phyloP scores from a whole-genome alignment of 2,113 vertebrate species.

The Mastomys coucha region DNA sequence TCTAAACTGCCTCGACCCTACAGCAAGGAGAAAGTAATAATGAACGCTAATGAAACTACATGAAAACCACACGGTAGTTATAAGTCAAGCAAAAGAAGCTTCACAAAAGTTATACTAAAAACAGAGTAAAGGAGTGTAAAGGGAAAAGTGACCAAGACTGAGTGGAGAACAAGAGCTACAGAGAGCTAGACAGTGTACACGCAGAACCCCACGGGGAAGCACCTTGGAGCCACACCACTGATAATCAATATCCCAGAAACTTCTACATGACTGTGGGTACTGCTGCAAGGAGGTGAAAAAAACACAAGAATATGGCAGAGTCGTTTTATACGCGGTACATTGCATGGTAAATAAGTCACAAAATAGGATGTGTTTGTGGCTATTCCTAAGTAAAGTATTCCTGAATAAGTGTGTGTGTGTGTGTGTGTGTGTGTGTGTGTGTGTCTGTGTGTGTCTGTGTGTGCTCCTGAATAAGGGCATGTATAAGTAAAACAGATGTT shows the following conservation, averaged over 20 bases:
- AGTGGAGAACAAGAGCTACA: neutral
- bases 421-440: too few species aligned
- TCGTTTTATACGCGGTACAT: neutral
- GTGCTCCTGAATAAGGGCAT: neutral
- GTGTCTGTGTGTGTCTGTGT: neutral
- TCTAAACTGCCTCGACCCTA: fast-evolving
- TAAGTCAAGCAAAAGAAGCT: neutral
- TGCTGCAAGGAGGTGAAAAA: neutral
- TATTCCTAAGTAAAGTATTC: neutral
- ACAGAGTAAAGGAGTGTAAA: neutral
- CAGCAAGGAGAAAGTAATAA: too few species aligned
- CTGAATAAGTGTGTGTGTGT: neutral
- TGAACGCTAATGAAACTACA: fast-evolving
- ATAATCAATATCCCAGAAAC: neutral
- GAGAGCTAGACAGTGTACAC: neutral
- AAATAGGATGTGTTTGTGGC: neutral
- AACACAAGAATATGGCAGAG: neutral
- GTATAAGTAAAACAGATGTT: neutral
- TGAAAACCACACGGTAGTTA: neutral
- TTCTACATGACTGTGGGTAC: neutral
- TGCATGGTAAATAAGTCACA: neutral
- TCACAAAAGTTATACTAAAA: neutral
- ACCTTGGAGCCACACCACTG: neutral
- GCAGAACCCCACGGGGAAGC: neutral
- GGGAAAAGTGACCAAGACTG: neutral